phyloP scores from a whole-genome alignment of 2,888 invertebrate species.

The Chrysomela aeneicollis region DNA sequence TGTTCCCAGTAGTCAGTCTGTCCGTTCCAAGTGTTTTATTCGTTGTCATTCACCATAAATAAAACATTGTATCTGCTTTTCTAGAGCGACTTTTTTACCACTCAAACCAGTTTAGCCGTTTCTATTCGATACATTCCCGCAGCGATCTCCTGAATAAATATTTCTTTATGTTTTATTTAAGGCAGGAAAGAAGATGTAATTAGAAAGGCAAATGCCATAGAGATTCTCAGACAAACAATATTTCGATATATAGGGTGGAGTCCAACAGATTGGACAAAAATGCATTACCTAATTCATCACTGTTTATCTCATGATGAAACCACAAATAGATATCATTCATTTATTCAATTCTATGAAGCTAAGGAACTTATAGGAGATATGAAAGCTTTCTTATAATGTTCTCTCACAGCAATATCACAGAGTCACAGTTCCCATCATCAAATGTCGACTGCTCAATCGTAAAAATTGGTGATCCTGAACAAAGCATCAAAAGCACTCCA shows the following conservation, averaged over 20 bases:
- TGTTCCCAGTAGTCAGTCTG: not conserved
- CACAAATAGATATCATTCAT: no score
- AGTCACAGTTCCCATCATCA: no score
- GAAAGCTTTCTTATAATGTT: no score
- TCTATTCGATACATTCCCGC: slow-evolving; percentile 34
- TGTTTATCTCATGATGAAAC: no score
- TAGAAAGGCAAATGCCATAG: slow-evolving; percentile 49
- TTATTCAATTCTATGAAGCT: no score
- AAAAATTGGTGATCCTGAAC: not conserved
- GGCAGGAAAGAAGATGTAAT: slow-evolving; percentile 48
- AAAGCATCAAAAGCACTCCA: not conserved
- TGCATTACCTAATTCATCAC: no score
- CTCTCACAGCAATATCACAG: no score
- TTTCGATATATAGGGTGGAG: not conserved
- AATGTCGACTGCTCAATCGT: not conserved
- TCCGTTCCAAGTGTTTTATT: not conserved
- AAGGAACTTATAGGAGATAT: no score
- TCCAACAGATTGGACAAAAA: not conserved
- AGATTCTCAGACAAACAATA: slow-evolving; percentile 49
- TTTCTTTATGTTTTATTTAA: slow-evolving; percentile 56
- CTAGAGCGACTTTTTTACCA: slow-evolving; percentile 37
- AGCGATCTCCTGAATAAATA: slow-evolving; percentile 52
- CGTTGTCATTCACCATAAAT: slow-evolving; percentile 36
- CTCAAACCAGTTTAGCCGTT: slow-evolving; percentile 36
- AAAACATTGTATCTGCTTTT: slow-evolving; percentile 43